Evolutionary conservation across 2,888 invertebrate species (phyloP).

Genomic region (Chalcis sispes): DNA sequence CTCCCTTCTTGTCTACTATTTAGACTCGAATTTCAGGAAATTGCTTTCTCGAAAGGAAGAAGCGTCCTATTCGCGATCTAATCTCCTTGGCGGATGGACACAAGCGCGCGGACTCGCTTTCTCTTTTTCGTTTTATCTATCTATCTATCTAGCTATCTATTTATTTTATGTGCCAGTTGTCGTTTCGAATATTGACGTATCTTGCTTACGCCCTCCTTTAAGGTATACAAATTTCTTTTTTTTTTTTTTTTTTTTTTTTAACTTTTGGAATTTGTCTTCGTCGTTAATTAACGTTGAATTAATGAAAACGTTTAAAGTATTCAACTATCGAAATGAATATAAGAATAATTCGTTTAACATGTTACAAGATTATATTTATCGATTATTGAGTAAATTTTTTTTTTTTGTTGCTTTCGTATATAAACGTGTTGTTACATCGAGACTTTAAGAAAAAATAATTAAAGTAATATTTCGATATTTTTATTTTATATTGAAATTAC

Average conservation of each 20-base stretch:
- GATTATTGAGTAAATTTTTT: no score
- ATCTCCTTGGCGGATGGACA: slow-evolving; percentile 48
- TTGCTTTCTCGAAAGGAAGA: slow-evolving; percentile 48
- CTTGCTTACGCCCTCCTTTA: slow-evolving; percentile 39
- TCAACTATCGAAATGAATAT: no score
- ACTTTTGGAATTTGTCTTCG: not conserved
- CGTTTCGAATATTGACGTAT: slow-evolving; percentile 35
- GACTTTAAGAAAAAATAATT: no score
- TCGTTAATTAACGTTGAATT: slow-evolving; percentile 47
- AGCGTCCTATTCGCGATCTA: slow-evolving; percentile 37
- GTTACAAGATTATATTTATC: no score
- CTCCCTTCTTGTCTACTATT: slow-evolving; percentile 50
- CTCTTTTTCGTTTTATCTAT: not conserved
- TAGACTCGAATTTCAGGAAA: slow-evolving; percentile 56
- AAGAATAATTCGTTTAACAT: no score
- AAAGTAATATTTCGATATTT: no score
- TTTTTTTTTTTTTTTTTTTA: not conserved
- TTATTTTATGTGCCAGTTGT: slow-evolving; percentile 1
- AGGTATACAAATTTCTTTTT: not conserved
- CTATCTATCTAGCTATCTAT: not conserved
- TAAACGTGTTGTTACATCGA: no score
- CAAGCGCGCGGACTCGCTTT: slow-evolving; percentile 13
- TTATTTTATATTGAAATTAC: no score
- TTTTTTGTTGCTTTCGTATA: no score
- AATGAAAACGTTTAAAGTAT: no score